These are phyloP conservation scores for Akabosia matsudoensis DNA, from an alignment of 1,140 invertebrate genomes.

Conservation along the genomic window DNA sequence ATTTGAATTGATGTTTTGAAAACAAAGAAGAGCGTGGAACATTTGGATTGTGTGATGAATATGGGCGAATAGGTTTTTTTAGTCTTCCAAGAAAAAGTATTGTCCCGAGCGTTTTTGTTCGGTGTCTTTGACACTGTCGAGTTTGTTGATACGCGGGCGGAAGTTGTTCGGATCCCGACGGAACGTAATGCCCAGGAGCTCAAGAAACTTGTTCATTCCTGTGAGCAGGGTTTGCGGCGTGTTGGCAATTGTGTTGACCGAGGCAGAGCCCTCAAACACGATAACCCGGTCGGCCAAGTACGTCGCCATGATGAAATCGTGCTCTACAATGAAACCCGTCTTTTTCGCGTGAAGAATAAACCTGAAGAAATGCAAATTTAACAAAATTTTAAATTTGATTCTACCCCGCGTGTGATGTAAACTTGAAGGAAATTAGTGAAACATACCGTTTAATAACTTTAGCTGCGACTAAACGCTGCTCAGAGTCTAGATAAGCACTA, in stretches of 20 bases:
- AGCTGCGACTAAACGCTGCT: conserved; percentile 98
- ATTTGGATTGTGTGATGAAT: too few relatives aligned
- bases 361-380: conserved; percentile 56
- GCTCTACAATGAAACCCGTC: conserved; percentile 98
- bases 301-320: conserved; percentile 99
- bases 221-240: conserved; percentile 88
- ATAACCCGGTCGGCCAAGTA: conserved; percentile 98
- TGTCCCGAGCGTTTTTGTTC: conserved; percentile 96
- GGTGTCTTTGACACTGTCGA: conserved; percentile 92
- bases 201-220: conserved; percentile 97
- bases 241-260: conserved; percentile 81
- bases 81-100: conserved; percentile 98
- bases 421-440: conserved; percentile 30
- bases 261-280: conserved; percentile 94
- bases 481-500: conserved; percentile 98
- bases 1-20: too few relatives aligned
- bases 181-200: conserved; percentile 97
- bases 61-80: too few relatives aligned
- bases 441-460: conserved; percentile 98
- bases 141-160: conserved; percentile 96
- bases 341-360: conserved; percentile 99
- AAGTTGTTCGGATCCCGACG: conserved; percentile 98
- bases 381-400: neutral
- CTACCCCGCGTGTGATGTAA: too few relatives aligned
- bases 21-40: too few relatives aligned